A percentile compares a stretch with the other conserved stretches of the same genome.
phyloP scores from a whole-genome alignment of 2,797 vertebrate species.

The Choloepus didactylus region DNA sequence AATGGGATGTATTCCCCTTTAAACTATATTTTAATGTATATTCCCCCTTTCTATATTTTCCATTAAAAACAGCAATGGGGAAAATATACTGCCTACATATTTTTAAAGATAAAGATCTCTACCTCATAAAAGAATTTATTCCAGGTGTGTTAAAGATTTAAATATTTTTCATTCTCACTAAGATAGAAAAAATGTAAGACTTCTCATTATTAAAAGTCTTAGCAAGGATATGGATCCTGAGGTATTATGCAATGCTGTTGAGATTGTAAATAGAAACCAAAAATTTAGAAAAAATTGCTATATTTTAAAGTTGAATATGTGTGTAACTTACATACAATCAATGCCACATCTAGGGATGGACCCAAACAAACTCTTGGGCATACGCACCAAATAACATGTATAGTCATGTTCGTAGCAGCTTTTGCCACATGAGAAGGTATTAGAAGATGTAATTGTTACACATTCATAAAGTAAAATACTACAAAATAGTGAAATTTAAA shows the following conservation, averaged over 20 bases:
- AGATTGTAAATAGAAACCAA: background rate
- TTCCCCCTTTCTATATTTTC: too few species aligned
- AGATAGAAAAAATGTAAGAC: background rate
- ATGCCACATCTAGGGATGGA: background rate
- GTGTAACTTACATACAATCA: background rate
- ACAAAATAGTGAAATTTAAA: background rate
- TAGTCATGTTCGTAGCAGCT: too few species aligned
- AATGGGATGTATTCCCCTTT: background rate
- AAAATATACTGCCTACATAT: too few species aligned
- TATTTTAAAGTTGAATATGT: background rate
- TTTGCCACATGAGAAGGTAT: background rate
- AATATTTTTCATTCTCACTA: background rate
- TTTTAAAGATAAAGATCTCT: background rate
- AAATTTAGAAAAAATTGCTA: background rate
- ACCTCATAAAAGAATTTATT: background rate
- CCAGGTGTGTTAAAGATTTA: background rate
- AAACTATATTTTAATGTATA: background rate
- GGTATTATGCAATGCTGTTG: background rate
- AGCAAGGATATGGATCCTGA: background rate
- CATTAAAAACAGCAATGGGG: too few species aligned
- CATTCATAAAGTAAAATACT: background rate
- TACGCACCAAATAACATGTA: too few species aligned
- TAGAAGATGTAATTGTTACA: rapidly evolving
- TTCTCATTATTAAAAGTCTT: background rate
- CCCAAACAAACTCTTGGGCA: background rate